Base-by-base conservation (phyloP, 2,113 vertebrate genomes). In the Eurypyga helias region DNA sequence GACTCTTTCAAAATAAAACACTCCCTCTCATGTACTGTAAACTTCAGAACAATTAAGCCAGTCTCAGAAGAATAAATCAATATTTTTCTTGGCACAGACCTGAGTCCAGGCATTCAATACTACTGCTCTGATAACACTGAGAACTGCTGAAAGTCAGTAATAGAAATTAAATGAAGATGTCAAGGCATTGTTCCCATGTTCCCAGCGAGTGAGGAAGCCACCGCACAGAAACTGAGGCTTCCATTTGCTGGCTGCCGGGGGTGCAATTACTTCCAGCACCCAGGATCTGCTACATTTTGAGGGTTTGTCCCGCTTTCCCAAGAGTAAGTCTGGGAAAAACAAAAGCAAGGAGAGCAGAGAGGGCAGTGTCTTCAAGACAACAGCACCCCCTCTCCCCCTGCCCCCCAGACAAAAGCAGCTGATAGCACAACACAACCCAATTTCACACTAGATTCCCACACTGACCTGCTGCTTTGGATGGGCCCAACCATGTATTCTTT, bases 31-130 rank as follows among this genome's bases (percentile, higher is more conserved):
- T 24, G 49, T 61, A 73, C 29, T 81, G 73, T 97, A 96, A 96
- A 95, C 86, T 97, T 96, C 24, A 95, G 96, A 97, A 92, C 95
- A 96, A 93, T 88, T 90, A 92, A 90, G 80, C 86, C 60, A 89
- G 83, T 90, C 69, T 93, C 90, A 82, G 81, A 88, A 93, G 83
- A 94, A 26, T 88, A 88, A 72, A 93, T 93, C 81, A 94, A 72
- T 94, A 92, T 96, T 95, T 93, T 94, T 91, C 83, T 94, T 96
- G 96, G 93, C 94, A 96, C 55, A 95, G 43, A 55, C 11, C 18
- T 45, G 41, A 81, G 55, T 57, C 55, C 0, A 0, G 82, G 66
- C 76, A 94, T 94, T 95, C 62, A 88, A 89, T 89, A 89, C 12
- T 18, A 67, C 12, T 60, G 64, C 61, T 96, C 89, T 87, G 73